A percentile compares a stretch with the other conserved stretches of the same genome.
phyloP scores from a whole-genome alignment of 2,888 invertebrate species.

The Euplagia quadripunctaria region DNA sequence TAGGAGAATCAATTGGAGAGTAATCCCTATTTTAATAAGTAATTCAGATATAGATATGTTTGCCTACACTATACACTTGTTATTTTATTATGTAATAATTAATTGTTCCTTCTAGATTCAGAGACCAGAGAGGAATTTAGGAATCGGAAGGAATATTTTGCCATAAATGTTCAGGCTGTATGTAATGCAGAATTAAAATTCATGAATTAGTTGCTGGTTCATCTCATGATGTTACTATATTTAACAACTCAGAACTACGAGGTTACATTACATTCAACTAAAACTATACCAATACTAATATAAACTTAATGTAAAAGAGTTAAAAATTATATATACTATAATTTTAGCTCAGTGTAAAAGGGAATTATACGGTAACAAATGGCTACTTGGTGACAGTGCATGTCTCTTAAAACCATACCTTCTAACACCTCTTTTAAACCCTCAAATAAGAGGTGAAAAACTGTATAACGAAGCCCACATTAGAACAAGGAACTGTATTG shows the following conservation, averaged over 20 bases:
- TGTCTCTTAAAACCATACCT: conserved; percentile 23
- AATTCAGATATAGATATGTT: too few relatives aligned
- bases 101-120: conserved; percentile 12
- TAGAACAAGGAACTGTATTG: conserved; percentile 35
- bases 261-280: not conserved
- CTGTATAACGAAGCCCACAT: conserved; percentile 37
- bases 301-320: too few relatives aligned
- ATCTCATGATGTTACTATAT: conserved; percentile 29
- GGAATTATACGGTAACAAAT: conserved; percentile 28
- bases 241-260: conserved; percentile 16
- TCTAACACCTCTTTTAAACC: conserved; percentile 31
- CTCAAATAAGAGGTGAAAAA: conserved; percentile 19
- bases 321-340: too few relatives aligned
- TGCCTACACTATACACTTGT: too few relatives aligned
- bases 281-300: too few relatives aligned
- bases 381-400: conserved; percentile 38
- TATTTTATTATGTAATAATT: not conserved
- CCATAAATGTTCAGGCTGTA: conserved; percentile 22
- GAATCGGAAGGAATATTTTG: conserved; percentile 14
- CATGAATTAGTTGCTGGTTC: conserved; percentile 37
- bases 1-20: too few relatives aligned
- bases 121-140: conserved; percentile 21
- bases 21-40: too few relatives aligned
- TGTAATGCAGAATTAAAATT: conserved; percentile 20
- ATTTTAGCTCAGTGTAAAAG: conserved; percentile 16